Base-by-base conservation (phyloP, 2,797 vertebrate species). In the Clamator glandarius region DNA sequence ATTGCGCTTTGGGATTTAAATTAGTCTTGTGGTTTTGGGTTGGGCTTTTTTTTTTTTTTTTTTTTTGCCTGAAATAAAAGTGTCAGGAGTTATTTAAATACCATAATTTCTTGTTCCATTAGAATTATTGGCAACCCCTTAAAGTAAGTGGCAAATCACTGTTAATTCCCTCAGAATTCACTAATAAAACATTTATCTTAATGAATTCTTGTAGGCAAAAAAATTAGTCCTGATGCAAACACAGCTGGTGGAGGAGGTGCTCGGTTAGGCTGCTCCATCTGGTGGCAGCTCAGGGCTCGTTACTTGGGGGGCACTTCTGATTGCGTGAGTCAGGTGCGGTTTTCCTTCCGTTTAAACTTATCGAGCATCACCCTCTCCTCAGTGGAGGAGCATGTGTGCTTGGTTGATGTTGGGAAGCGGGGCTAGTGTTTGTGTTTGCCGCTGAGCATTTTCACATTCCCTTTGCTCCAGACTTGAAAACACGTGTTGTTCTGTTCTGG, bases 171-270 rank as follows among this genome's bases (percentile, higher is more conserved):
- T 79, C 8, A 36, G 59, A 95, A 93, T 81, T 89, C 83, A 84
- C 55, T 84, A 78, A 89, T 96, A 87, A 96, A 89, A 80, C 75
- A 61, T 95, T 92, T 87, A 68, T 80, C 9, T 3, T 92, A 80
- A 92, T 70, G 52, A 91, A 92, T 84, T 91, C 33, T 28, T 52
- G 50, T 11, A 14, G 24, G 36, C 9, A 4, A 12, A 21, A 63
- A 39, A 39, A 39, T 39, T 39, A 39, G 39, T 12, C 39, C 39
- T 20, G 36, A 28, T 63, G 80, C n/a, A 42, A 89, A 33, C 4
- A 2, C 8, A 29, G 46, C 51, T 1, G 1, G 23, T 64, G 29
- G 28, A 72, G 29, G 54, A 72, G 28, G 77, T 68, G 35, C 28
- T 31, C 1, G 0, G 23, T 29, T 29, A 74, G 31, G 66, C 58